These are phyloP conservation scores for Sphaeridia pumilis DNA, from an alignment of 2,888 invertebrate genomes.

Conservation along the genomic window DNA sequence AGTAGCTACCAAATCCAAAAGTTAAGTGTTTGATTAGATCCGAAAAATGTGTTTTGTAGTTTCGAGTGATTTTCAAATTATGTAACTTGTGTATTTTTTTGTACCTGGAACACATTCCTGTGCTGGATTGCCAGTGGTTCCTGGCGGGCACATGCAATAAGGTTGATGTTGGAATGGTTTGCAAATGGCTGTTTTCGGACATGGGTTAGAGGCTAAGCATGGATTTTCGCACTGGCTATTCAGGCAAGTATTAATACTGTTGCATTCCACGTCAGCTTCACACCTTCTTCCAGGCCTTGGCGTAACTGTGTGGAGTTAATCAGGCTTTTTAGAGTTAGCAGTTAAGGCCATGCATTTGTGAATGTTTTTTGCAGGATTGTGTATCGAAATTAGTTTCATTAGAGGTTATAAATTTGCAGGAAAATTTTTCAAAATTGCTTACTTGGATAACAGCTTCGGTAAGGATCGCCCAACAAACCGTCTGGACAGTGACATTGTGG, in stretches of 20 bases:
- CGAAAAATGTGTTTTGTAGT: no score
- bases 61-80: no score
- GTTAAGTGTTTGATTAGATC: no score
- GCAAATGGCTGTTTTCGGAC: slow-evolving; percentile 38
- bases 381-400: neutral
- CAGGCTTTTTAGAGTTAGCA: neutral
- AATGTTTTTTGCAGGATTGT: no score
- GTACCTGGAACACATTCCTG: slow-evolving; percentile 26
- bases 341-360: no score
- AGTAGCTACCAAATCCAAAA: no score
- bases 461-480: slow-evolving; percentile 63
- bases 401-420: no score
- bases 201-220: slow-evolving; percentile 38
- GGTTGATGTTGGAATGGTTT: slow-evolving; percentile 38
- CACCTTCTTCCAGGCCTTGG: slow-evolving; percentile 37
- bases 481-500: slow-evolving; percentile 64
- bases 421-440: no score
- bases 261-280: slow-evolving; percentile 37
- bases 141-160: slow-evolving; percentile 51
- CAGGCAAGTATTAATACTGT: slow-evolving; percentile 37
- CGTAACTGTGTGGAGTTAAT: slow-evolving; percentile 29
- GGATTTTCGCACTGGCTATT: slow-evolving; percentile 39
- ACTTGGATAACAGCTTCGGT: slow-evolving; percentile 51
- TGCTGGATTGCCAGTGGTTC: slow-evolving; percentile 45
- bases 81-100: no score